Evolutionary conservation across 1,140 invertebrate species (phyloP).

Genomic region (Eubasilissa regina): DNA sequence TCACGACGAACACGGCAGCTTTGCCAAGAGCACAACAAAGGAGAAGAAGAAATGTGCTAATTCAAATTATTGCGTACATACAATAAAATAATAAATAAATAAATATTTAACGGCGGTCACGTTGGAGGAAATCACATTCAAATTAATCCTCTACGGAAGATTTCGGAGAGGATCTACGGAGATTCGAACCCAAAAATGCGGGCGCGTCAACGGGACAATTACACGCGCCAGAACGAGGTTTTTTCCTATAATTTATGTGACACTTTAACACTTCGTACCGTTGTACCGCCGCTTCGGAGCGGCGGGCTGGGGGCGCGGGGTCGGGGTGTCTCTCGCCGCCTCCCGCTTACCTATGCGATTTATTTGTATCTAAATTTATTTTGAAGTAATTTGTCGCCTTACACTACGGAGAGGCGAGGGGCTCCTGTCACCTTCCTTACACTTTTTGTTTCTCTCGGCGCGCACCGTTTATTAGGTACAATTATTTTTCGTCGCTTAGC

Average conservation of each 20-base stretch:
- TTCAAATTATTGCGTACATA: too few species aligned
- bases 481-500: background rate
- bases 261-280: constrained; percentile 62
- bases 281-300: constrained; percentile 40
- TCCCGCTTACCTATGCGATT: constrained; percentile 63
- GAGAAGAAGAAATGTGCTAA: too few species aligned
- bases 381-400: constrained; percentile 56
- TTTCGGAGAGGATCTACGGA: constrained; percentile 25
- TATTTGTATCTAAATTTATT: constrained; percentile 57
- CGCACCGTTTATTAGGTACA: background rate
- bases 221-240: constrained; percentile 33
- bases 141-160: background rate
- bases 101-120: too few species aligned
- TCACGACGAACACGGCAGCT: too few species aligned
- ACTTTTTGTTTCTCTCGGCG: constrained; percentile 10
- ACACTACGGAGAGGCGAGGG: constrained; percentile 22
- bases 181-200: constrained; percentile 76
- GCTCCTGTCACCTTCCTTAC: constrained; percentile 10
- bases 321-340: background rate
- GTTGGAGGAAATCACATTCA: too few species aligned
- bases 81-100: too few species aligned
- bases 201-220: constrained; percentile 47
- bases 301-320: too few species aligned
- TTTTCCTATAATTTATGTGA: constrained; percentile 50
- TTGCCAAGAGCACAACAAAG: too few species aligned